A percentile compares a stretch with the other conserved stretches of the same genome.
Evolutionary conservation across 2,888 invertebrate genomes (phyloP).

Genomic region (Choreutis nemorana): DNA sequence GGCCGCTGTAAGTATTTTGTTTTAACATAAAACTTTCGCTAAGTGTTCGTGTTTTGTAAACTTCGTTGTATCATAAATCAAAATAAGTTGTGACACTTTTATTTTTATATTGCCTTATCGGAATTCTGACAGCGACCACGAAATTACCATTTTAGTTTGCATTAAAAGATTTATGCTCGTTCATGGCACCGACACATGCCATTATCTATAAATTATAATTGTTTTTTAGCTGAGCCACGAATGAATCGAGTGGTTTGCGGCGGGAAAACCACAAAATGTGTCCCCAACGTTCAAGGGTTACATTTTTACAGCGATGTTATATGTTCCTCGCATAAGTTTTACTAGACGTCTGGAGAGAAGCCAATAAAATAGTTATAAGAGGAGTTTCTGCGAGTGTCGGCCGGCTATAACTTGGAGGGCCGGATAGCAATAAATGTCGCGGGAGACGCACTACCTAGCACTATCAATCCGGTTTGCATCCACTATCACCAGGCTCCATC

Average conservation of each 20-base stretch:
- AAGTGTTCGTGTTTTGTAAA: conserved; percentile 5
- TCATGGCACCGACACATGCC: conserved; percentile 31
- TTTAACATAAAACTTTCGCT: conserved; percentile 25
- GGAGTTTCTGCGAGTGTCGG: conserved; percentile 36
- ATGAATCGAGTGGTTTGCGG: conserved; percentile 37
- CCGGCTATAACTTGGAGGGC: conserved; percentile 33
- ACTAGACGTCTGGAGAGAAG: conserved; percentile 36
- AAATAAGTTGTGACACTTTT: neutral
- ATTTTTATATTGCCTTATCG: neutral
- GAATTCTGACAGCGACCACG: neutral
- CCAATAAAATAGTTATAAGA: conserved; percentile 49
- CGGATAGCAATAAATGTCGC: conserved; percentile 47
- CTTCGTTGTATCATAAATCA: conserved; percentile 1
- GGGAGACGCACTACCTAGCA: conserved; percentile 34
- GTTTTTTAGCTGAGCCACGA: conserved; percentile 51
- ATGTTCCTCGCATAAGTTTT: too few species aligned
- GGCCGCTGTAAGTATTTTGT: conserved; percentile 13
- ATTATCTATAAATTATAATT: conserved; percentile 46
- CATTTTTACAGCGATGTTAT: too few species aligned
- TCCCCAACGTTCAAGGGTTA: too few species aligned
- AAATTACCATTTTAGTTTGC: conserved; percentile 11
- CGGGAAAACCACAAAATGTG: conserved; percentile 21
- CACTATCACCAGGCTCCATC: conserved; percentile 53
- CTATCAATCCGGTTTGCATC: conserved; percentile 54
- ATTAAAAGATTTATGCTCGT: conserved; percentile 20